Base-by-base conservation (phyloP, 1,140 invertebrate species). In the Bradysia coprophila region DNA sequence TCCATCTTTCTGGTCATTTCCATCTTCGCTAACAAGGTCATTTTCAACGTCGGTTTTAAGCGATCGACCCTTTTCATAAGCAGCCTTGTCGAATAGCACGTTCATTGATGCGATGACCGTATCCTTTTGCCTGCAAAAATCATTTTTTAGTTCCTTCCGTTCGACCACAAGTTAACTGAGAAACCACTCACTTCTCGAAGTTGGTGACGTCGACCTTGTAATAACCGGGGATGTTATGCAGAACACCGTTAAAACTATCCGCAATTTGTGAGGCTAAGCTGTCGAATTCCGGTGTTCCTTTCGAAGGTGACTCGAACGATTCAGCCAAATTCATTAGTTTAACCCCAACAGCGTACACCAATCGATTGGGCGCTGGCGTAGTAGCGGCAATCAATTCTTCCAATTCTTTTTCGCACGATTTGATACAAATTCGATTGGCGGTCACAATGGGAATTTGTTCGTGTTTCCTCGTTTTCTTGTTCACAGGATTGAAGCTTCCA, bases 401-500 rank as follows among this genome's bases (percentile, higher is more conserved):
- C 40, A 52, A 43, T 46, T 59, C 56, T 45, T 75, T 73, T 44
- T 74, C 76, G 51, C 81, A 86, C 2, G 78, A 74, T 49, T 69
- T 76, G 42, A 95, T 84, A 65, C 90, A 95, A 39, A 95, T 74
- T 45, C 76, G 73, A 39, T 83, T 66, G 0, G 76, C 62, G 0
- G 86, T 88, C 11, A 92, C 64, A n/a, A 75, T 63, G 0, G 90
- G 90, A 2, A 75, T 72, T 2, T 62, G 60, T 37, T 76, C 69
- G 55, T 95, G 91, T 51, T 89, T 88, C 40, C 75, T 67, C 31
- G 90, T 88, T 50, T 81, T 81, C 58, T 90, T 92, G 56, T 78
- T 86, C 10, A 85, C 80, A 13, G 76, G 64, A 58, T 91, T 78
- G 58, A 82, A 89, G 4, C 60, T 66, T 3, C 90, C 89, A 8